Evolutionary conservation across 2,797 vertebrate species (phyloP), one percentile per base, ranked within the genome.

Genomic region (Megalops cyprinoides): DNA sequence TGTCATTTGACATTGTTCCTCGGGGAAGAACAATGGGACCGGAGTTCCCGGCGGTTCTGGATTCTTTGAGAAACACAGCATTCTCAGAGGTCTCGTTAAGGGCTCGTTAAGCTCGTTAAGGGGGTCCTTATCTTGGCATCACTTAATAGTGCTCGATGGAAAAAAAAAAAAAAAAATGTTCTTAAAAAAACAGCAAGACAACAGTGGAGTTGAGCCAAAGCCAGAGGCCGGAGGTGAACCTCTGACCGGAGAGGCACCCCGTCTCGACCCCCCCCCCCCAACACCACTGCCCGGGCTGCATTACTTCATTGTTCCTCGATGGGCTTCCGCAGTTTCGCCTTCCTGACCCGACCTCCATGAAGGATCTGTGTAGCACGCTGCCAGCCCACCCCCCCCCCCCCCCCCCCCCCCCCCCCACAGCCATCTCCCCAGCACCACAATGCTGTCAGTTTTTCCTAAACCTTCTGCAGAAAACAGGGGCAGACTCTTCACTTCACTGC

Each of bases 161-260:
- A 42, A 3, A 65, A 60, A n/a, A 12, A 9, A 28, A 9, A 25
- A 8, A 34, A 34, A 65, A 65, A 79, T 55, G 42, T 74, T 55
- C 53, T 74, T 46, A 74, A 58, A 76, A 75, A 74, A 75, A 62
- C 53, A 62, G 23, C 73, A 49, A 69, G 15, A 69, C 65, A 69
- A 69, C 65, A 69, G 65, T 69, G 65, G 65, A 69, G 65, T 37
- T 7, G 20, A 69, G 65, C 65, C 65, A 34, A 42, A 42, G 65
- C 25, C 8, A 34, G 73, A 44, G 39, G 10, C 39, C n/a, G 23
- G 42, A 39, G 55, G 44, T 46, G 10, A 75, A 46, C 73, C 56
- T 44, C 15, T 20, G n/a, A n/a, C 56, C 44, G 9, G 51, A 78
- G 23, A 65, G 77, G 77, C 65, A 49, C 77, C 58, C 25, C 12